phyloP scores from a whole-genome alignment of 2,113 vertebrate genomes.

The Geococcyx californianus region DNA sequence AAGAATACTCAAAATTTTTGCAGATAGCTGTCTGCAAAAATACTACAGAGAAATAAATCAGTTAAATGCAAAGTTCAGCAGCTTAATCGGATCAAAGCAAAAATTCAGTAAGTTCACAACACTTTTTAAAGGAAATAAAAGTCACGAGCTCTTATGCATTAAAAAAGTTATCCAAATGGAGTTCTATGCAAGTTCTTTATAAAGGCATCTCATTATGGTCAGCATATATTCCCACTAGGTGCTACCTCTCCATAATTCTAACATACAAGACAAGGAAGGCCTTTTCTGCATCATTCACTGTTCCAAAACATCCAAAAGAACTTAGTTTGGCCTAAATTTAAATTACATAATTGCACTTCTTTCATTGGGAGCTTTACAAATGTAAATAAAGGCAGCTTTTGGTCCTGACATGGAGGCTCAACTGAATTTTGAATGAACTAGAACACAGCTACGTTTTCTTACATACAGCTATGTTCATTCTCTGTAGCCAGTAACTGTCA shows the following conservation, averaged over 20 bases:
- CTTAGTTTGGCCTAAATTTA: conserved; percentile 18
- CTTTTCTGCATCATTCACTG: not conserved
- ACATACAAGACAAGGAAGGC: not conserved
- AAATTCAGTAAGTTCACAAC: not conserved
- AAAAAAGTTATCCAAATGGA: not conserved
- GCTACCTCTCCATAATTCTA: not conserved
- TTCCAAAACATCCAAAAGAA: not conserved
- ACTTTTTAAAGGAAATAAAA: not conserved
- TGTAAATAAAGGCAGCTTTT: conserved; percentile 2
- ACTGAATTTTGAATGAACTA: conserved; percentile 21
- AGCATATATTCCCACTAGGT: not conserved
- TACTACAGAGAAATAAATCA: not conserved
- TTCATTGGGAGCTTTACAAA: conserved; percentile 3
- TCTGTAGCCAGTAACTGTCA: not conserved
- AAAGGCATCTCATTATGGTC: not conserved
- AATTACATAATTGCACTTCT: not conserved
- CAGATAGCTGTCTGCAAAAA: not conserved
- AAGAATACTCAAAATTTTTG: not conserved
- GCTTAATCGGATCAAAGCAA: not conserved
- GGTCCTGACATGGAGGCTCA: not conserved
- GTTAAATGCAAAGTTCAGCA: not conserved
- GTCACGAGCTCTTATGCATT: not conserved
- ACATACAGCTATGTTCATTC: not conserved
- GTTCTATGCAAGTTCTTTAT: not conserved
- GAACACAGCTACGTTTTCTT: not conserved